phyloP scores from a whole-genome alignment of 2,113 vertebrate species.

The Channa argus region DNA sequence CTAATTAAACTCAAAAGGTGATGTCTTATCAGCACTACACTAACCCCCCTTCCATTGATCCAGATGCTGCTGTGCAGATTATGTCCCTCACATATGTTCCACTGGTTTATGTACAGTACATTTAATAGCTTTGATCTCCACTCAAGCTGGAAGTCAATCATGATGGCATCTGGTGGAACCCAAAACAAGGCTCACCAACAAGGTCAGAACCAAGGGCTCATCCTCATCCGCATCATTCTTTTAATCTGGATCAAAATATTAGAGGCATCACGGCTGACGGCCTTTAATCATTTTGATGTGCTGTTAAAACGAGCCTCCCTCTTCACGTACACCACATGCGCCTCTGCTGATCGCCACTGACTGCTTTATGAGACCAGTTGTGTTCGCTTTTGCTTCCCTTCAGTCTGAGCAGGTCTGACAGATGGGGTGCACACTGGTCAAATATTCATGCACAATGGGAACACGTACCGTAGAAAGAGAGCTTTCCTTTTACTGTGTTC shows the following conservation, averaged over 20 bases:
- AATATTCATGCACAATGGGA: constrained; percentile 69
- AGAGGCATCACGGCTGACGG: constrained; percentile 74
- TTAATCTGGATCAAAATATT: constrained; percentile 86
- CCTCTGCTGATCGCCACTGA: constrained; percentile 36
- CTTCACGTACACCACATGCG: constrained; percentile 14
- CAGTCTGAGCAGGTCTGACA: constrained; percentile 72
- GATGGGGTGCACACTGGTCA: constrained; percentile 61
- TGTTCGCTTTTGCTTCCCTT: constrained; percentile 58
- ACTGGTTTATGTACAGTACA: constrained; percentile 69
- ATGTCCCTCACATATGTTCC: constrained; percentile 75
- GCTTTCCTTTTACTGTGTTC: constrained; percentile 92
- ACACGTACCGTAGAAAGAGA: constrained; percentile 94
- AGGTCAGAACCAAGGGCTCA: constrained; percentile 78
- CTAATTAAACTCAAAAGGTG: constrained; percentile 7
- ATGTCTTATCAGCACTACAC: neutral
- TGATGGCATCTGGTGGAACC: constrained; percentile 78
- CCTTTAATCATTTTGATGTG: constrained; percentile 82
- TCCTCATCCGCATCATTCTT: constrained; percentile 73
- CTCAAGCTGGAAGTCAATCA: constrained; percentile 79
- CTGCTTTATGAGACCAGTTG: constrained; percentile 26
- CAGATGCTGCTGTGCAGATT: constrained; percentile 71
- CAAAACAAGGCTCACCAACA: constrained; percentile 70
- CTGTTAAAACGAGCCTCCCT: constrained; percentile 65
- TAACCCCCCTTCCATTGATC: constrained; percentile 46
- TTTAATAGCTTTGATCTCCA: constrained; percentile 78